A percentile compares a stretch with the other conserved stretches of the same genome.
Evolutionary conservation across 1,140 invertebrate genomes (phyloP).

Genomic region (Drepana arcuata): DNA sequence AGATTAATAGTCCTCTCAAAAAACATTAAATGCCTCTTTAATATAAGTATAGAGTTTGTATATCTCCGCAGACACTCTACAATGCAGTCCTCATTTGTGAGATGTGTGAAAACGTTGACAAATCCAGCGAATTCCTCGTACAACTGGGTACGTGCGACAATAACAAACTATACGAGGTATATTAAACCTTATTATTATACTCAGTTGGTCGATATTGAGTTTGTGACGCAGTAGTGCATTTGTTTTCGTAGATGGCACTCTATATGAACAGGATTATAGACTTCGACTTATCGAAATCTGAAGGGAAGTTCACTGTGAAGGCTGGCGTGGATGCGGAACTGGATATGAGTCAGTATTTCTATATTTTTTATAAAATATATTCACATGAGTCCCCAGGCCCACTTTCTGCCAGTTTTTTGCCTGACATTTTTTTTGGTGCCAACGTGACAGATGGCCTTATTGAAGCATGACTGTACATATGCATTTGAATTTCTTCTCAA

Average conservation of each 20-base stretch:
- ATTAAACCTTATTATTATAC: no score
- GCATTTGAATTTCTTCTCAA: no score
- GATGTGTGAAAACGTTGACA: slow-evolving; percentile 68
- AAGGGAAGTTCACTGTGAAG: slow-evolving; percentile 78
- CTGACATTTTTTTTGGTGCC: no score
- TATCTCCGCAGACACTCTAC: slow-evolving; percentile 74
- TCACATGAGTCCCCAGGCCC: not conserved
- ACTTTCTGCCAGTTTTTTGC: no score
- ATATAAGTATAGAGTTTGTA: slow-evolving; percentile 1
- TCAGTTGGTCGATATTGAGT: no score
- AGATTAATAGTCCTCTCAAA: no score
- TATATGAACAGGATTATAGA: slow-evolving; percentile 76
- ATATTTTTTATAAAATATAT: slow-evolving; percentile 2
- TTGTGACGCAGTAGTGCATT: not conserved
- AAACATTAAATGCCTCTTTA: slow-evolving; percentile 1
- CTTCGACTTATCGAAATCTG: slow-evolving; percentile 76
- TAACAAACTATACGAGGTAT: slow-evolving; percentile 74
- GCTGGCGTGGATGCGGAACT: slow-evolving; percentile 77
- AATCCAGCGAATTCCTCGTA: slow-evolving; percentile 69
- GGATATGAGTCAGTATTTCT: slow-evolving; percentile 74
- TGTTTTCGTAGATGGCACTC: slow-evolving; percentile 44
- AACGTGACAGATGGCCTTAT: no score
- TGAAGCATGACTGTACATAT: no score
- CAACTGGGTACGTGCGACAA: slow-evolving; percentile 72
- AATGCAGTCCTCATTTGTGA: slow-evolving; percentile 78